These are phyloP conservation scores for Rhopalosiphum maidis DNA, from an alignment of 1,140 invertebrate species.

Conservation along the genomic window DNA sequence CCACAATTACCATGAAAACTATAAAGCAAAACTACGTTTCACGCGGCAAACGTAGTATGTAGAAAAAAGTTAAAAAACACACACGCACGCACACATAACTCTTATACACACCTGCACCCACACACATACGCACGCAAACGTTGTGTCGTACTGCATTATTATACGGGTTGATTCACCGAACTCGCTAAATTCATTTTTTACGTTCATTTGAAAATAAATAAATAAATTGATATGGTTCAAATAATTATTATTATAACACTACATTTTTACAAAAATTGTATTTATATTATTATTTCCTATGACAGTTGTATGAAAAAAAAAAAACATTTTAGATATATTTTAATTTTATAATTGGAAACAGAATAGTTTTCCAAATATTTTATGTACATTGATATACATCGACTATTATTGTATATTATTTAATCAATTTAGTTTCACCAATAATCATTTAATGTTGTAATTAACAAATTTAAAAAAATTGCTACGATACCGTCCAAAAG, in stretches of 20 bases:
- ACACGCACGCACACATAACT: neutral
- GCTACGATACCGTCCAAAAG: neutral
- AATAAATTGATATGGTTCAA: too few relatives aligned
- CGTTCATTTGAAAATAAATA: neutral
- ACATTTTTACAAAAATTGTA: neutral
- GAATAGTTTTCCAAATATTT: neutral
- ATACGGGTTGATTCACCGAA: neutral
- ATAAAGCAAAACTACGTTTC: slow-evolving; percentile 81
- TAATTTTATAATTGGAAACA: neutral
- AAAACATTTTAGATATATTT: neutral
- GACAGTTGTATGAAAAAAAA: too few relatives aligned
- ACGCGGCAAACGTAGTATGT: neutral
- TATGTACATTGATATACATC: neutral
- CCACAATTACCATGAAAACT: slow-evolving; percentile 95
- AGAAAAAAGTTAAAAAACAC: neutral
- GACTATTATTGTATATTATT: neutral
- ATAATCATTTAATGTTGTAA: neutral
- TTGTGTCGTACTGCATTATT: neutral
- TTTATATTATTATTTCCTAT: neutral
- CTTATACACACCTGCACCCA: too few relatives aligned
- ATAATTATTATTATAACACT: too few relatives aligned
- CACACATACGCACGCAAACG: neutral
- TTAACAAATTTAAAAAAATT: neutral
- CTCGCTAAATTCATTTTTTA: neutral
- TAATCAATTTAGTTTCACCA: neutral